Base-by-base conservation (phyloP, 1,140 invertebrate genomes). In the Notospermus geniculatus region DNA sequence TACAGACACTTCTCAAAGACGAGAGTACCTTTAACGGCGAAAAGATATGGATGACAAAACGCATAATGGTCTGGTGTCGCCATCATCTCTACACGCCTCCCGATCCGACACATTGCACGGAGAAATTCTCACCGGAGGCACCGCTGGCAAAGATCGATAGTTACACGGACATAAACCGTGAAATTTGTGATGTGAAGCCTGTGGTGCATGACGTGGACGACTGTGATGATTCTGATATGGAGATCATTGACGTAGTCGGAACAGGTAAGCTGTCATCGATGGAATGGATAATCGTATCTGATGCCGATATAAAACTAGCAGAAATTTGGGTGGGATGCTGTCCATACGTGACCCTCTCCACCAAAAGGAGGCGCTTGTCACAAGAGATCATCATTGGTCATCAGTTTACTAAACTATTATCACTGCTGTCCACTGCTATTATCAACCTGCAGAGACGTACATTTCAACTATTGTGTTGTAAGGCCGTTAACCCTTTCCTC, bases 11-110 rank as follows among this genome's bases (percentile, higher is more conserved):
- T 27, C 66, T 83, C 25, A 76, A 72, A 54, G 77, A 73, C 57
- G 71, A 69, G 2, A 62, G 61, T 2, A 63, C 71, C 1, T 65
- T 70, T 1, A 68, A 71, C n/a, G 75, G 80, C 19, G 63, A 78
- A 62, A 61, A 71, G 59, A 58, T 82, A 17, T 85, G 84, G 83
- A 81, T 73, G 2, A 70, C 80, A 0, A 84, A 82, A 65, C 80
- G 84, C 64, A 84, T 86, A 53, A 73, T 85, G 45, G 66, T 74
- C 1, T 86, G 84, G 84, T 78, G 83, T 53, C 76, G 84, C 64
- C 64, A 80, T 23, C 80, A 85, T 63, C 82, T 82, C 1, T 83
- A 82, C 53, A 84, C 70, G 56, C 79, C 77, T 27, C 69, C 71
- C 53, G 70, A 74, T 58, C 57, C 46, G 46, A 50, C n/a, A n/a